Evolutionary conservation across 1,140 invertebrate species (phyloP), one percentile per base, ranked within the genome.

Genomic region (Cotesia typhae): DNA sequence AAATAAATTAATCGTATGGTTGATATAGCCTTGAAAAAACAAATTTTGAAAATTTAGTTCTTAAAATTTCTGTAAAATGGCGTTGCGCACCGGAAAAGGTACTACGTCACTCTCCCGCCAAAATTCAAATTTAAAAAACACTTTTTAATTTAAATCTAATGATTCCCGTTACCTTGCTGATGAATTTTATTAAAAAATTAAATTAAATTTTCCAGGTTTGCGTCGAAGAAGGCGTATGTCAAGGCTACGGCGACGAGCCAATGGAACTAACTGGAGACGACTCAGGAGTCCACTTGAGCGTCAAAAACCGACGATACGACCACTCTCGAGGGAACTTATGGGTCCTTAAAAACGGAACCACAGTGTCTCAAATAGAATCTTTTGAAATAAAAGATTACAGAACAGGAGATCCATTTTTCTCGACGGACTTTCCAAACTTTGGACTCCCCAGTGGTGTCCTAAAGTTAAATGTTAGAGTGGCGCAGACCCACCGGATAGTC

Each of bases 221-320:
- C 36, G 41, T 87, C 4, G 79, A 83, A 61, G 79, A 77, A 4
- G 84, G 84, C 28, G 55, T 86, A 20, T 86, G 83, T 14, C 84
- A 95, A 78, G 91, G 94, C 20, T 95, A 94, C 79, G 84, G 88
- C 2, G 92, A 94, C 76, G 87, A 90, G 38, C 92, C 94, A 1
- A 87, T 96, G 65, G 89, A 90, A 67, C 89, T 96, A 4, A 87
- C 84, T 12, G 91, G 91, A 37, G 90, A 92, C 35, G 88, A 90
- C 67, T 90, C 89, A 20, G 89, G 90, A 0, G 84, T 93, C 1
- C 70, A 87, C 6, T 83, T 92, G 38, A 89, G 89, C 67, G 83
- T 92, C 10, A 88, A 89, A 68, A 80, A 75, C 71, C 79, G 78
- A 20, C 75, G 73, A 61, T 69, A 74, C 4, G 77, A 81, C 12